phyloP scores from a whole-genome alignment of 2,797 vertebrate genomes.

The Mus caroli region DNA sequence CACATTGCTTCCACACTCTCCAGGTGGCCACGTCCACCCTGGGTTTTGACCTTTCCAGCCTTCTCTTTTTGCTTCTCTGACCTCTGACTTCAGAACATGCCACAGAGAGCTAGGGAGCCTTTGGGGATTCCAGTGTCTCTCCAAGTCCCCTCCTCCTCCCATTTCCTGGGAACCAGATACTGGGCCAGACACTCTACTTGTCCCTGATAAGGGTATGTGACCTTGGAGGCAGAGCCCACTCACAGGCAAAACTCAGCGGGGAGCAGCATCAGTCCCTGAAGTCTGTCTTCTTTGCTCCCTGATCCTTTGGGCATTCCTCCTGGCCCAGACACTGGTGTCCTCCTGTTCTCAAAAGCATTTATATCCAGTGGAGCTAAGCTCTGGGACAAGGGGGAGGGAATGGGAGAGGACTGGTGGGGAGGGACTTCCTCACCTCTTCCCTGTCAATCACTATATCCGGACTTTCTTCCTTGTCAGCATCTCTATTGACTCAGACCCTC shows the following conservation, averaged over 20 bases:
- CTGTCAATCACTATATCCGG: neutral
- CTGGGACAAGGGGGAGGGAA: no score
- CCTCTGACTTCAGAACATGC: neutral
- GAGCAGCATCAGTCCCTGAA: neutral
- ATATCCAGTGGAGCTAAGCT: neutral
- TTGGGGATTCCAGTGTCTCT: neutral
- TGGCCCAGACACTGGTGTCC: neutral
- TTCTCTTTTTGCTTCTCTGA: accelerated
- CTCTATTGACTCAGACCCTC: neutral
- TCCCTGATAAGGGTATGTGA: neutral
- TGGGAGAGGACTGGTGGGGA: neutral
- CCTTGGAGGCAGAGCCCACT: neutral
- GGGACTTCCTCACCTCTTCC: neutral
- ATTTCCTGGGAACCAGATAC: neutral
- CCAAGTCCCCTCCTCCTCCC: neutral
- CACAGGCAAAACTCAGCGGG: neutral
- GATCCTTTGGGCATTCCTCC: neutral
- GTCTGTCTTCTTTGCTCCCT: neutral
- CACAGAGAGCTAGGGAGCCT: neutral
- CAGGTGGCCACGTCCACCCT: accelerated
- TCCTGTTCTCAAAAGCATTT: neutral
- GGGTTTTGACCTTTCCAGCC: accelerated
- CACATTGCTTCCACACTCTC: neutral
- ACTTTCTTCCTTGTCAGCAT: neutral
- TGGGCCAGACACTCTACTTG: neutral